These are phyloP conservation scores for Trichonephila clavata DNA, from an alignment of 1,140 invertebrate genomes.

Conservation along the genomic window DNA sequence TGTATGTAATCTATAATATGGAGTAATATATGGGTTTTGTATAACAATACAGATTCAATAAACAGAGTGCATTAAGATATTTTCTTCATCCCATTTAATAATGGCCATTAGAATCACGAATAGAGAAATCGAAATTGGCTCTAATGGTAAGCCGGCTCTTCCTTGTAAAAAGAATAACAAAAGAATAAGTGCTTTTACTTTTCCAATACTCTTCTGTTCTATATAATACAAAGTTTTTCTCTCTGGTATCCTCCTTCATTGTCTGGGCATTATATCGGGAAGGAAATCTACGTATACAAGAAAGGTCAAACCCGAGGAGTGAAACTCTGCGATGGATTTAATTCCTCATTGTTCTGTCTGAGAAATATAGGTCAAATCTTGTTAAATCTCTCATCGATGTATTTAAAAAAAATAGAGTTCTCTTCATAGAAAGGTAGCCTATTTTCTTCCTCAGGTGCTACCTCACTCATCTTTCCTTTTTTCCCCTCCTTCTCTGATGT, in stretches of 20 bases:
- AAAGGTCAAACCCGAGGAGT: not conserved
- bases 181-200: not conserved
- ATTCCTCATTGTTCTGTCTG: slow-evolving; percentile 3
- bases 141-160: not conserved
- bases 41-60: no score
- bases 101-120: not conserved
- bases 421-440: not conserved
- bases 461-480: not conserved
- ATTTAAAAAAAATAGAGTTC: not conserved
- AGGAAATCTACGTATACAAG: not conserved
- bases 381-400: slow-evolving; percentile 41
- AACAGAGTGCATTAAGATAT: no score
- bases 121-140: not conserved
- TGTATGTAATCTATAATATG: no score
- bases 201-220: not conserved
- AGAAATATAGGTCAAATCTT: slow-evolving; percentile 43
- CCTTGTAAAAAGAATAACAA: not conserved
- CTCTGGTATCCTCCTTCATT: not conserved
- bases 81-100: not conserved
- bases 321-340: not conserved
- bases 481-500: not conserved
- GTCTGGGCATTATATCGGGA: not conserved
- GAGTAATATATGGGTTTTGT: no score
- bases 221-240: not conserved
- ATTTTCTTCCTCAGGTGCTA: slow-evolving; percentile 18